Percentiles rank a stretch among this genome's conserved stretches.
Evolutionary conservation across 2,888 invertebrate genomes (phyloP).

Genomic region (Muschampia plurimacula): DNA sequence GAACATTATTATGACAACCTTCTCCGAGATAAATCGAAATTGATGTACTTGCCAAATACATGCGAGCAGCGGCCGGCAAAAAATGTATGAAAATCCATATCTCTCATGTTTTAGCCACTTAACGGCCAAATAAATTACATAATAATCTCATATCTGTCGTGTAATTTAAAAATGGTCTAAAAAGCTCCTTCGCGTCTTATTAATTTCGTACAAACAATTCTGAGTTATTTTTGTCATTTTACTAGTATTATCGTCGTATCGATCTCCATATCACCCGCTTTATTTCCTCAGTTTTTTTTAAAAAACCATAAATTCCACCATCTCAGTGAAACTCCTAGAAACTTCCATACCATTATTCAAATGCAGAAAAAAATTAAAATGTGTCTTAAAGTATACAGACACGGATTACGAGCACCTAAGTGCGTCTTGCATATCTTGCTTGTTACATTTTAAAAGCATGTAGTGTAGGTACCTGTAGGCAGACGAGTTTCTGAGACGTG

Average conservation of each 20-base stretch:
- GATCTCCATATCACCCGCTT: background rate
- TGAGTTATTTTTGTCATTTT: background rate
- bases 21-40: too few relatives aligned
- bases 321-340: background rate
- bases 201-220: too few relatives aligned
- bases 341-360: background rate
- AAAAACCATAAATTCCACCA: background rate
- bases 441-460: slow-evolving; percentile 31
- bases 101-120: too few relatives aligned
- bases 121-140: too few relatives aligned
- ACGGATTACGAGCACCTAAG: slow-evolving; percentile 8
- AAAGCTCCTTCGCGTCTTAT: too few relatives aligned
- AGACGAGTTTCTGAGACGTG: slow-evolving; percentile 28
- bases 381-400: background rate
- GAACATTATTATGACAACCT: too few relatives aligned
- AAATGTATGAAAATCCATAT: too few relatives aligned
- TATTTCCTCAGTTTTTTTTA: background rate
- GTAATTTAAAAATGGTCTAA: too few relatives aligned
- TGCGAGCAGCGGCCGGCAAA: too few relatives aligned
- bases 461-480: slow-evolving; percentile 14
- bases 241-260: background rate
- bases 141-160: too few relatives aligned
- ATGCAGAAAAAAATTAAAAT: slow-evolving; percentile 10
- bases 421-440: slow-evolving; percentile 23
- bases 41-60: too few relatives aligned